phyloP scores from a whole-genome alignment of 2,888 invertebrate genomes.

The Pandemis cinnamomeana region DNA sequence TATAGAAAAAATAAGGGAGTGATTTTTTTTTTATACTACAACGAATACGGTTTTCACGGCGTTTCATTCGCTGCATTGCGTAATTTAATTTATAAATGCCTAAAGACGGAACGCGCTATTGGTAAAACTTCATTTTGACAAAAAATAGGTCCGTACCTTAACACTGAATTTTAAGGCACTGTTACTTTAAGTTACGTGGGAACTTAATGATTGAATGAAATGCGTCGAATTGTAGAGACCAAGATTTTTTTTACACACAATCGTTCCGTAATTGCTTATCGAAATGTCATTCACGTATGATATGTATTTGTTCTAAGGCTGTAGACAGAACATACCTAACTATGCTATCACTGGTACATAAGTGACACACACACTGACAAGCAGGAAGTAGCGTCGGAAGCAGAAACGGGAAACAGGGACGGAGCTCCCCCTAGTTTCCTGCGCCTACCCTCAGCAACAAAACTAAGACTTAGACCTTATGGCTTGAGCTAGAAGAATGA shows the following conservation, averaged over 20 bases:
- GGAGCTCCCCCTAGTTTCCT: constrained; percentile 45
- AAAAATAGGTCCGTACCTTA: too few species aligned
- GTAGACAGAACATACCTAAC: constrained; percentile 18
- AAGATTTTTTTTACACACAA: not conserved
- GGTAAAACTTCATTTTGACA: too few species aligned
- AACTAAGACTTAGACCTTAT: constrained; percentile 16
- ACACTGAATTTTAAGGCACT: too few species aligned
- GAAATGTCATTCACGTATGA: not conserved
- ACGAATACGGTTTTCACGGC: too few species aligned
- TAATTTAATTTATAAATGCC: too few species aligned
- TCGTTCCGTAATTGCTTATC: not conserved
- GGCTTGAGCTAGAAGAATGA: not conserved
- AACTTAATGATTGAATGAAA: too few species aligned
- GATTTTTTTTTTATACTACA: not conserved
- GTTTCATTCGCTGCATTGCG: too few species aligned
- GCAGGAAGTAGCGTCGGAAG: constrained; percentile 61
- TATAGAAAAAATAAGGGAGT: not conserved
- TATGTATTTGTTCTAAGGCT: not conserved
- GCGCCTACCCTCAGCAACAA: constrained; percentile 38
- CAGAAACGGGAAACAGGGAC: constrained; percentile 47
- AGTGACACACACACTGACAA: constrained; percentile 44
- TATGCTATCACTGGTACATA: constrained; percentile 15
- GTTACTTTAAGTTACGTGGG: too few species aligned
- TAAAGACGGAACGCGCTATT: too few species aligned
- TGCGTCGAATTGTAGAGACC: not conserved